Percentiles rank a stretch among this genome's conserved stretches.
Conservation (phyloP, 1,140 invertebrate genomes). For the Holotrichia oblita region DNA sequence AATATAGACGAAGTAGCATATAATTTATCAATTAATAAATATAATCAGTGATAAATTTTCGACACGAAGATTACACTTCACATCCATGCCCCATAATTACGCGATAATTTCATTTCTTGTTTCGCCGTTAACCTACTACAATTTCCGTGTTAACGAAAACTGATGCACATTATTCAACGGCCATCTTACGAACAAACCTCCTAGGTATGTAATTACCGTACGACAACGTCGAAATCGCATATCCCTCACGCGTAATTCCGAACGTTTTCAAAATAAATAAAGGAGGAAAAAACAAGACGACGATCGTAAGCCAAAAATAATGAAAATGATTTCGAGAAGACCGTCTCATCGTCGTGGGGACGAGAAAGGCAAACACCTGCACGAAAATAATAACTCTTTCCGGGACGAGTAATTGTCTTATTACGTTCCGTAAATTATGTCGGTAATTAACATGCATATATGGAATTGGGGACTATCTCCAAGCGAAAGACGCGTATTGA, state of each 20-base stretch:
- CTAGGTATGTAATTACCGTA: neutral
- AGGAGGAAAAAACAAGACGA: neutral
- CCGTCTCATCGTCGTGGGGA: neutral
- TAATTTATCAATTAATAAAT: neutral
- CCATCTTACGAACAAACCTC: neutral
- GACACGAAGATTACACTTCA: neutral
- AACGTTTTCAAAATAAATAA: neutral
- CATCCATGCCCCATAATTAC: neutral
- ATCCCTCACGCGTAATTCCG: neutral
- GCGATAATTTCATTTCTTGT: neutral
- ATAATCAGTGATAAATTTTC: neutral
- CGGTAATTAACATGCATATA: slow-evolving; percentile 17
- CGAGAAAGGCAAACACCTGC: neutral
- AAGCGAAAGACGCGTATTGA: neutral
- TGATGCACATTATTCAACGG: neutral
- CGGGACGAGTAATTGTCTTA: slow-evolving; percentile 15
- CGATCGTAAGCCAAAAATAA: neutral
- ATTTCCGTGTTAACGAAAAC: neutral
- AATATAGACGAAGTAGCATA: no score
- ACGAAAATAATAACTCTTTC: neutral
- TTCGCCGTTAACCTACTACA: neutral
- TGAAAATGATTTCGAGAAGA: neutral
- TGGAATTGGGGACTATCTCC: neutral
- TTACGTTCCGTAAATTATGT: slow-evolving; percentile 2
- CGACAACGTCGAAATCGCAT: neutral